A percentile compares a stretch with the other conserved stretches of the same genome.
Evolutionary conservation across 2,113 vertebrate species (phyloP).

Genomic region (Halcyon senegalensis): DNA sequence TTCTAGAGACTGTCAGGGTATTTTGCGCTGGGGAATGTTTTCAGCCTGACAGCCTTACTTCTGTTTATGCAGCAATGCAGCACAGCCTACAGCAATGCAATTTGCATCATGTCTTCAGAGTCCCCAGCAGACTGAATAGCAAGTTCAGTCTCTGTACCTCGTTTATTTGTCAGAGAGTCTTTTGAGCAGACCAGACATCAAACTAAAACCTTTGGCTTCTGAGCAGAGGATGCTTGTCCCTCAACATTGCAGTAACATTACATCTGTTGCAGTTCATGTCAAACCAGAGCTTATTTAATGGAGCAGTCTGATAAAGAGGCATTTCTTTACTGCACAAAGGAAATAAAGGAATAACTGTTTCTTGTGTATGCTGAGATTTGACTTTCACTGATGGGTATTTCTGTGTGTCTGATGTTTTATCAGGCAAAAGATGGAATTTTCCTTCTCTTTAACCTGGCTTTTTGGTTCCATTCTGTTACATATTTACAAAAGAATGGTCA

Average conservation of each 20-base stretch:
- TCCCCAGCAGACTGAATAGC: neutral
- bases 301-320: neutral
- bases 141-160: neutral
- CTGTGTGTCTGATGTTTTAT: neutral
- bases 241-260: neutral
- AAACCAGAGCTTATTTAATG: neutral
- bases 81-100: neutral
- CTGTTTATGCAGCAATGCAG: neutral
- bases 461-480: neutral
- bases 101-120: neutral
- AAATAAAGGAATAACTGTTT: neutral
- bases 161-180: neutral
- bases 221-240: neutral
- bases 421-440: neutral
- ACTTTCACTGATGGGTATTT: neutral
- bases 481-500: neutral
- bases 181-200: neutral
- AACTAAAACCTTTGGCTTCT: neutral
- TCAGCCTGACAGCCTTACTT: neutral
- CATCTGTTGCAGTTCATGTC: neutral
- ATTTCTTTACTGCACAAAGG: neutral
- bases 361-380: neutral
- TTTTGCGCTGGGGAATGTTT: neutral
- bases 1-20: neutral
- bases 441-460: neutral